These are phyloP conservation scores for Drosophila mulleri DNA, from an alignment of 2,888 invertebrate species.

Conservation along the genomic window DNA sequence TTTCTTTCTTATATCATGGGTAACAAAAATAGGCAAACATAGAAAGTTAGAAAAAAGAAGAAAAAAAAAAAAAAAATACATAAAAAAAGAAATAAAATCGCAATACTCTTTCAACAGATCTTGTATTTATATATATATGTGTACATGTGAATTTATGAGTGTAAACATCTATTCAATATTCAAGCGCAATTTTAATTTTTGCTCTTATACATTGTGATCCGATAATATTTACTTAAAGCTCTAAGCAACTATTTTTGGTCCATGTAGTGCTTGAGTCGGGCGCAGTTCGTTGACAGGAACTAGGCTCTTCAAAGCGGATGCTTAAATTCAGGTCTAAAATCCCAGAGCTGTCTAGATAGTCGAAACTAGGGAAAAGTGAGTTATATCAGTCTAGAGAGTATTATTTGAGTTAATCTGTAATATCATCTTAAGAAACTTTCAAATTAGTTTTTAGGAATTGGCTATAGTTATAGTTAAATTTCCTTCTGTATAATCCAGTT, in stretches of 20 bases:
- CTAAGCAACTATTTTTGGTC: background rate
- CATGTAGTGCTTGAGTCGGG: background rate
- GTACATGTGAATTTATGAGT: background rate
- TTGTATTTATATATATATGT: background rate
- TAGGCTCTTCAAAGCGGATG: no score
- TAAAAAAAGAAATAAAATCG: no score
- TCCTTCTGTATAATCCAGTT: no score
- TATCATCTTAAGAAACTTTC: background rate
- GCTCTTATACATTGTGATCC: no score
- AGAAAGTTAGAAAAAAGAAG: no score
- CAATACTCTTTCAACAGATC: background rate
- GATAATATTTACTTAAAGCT: background rate
- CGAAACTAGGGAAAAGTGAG: background rate
- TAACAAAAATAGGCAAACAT: background rate
- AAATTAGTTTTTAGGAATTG: no score
- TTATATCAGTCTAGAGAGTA: background rate
- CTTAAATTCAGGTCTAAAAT: no score
- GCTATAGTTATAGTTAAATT: no score
- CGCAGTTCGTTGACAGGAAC: background rate
- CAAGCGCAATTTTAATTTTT: no score
- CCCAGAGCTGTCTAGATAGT: background rate
- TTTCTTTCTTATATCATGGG: no score
- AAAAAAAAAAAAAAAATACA: no score
- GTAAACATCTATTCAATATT: background rate
- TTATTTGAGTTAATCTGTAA: background rate